Evolutionary conservation across 92 coral and sea anemone species (phyloP).

Genomic region (Parazoanthus atlanticus): DNA sequence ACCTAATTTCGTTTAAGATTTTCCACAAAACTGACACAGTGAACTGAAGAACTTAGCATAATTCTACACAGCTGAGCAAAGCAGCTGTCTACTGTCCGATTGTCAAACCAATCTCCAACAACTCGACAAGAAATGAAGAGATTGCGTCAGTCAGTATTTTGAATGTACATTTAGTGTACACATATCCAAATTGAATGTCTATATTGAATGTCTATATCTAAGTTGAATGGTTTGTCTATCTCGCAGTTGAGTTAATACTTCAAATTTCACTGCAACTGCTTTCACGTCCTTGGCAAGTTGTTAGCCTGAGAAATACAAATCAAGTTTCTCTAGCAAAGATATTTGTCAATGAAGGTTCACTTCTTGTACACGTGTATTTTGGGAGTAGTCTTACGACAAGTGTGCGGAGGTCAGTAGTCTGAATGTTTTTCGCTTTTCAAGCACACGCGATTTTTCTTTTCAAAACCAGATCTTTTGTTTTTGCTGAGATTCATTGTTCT

Average conservation of each 20-base stretch:
- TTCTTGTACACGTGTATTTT: background rate
- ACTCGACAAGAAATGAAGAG: background rate
- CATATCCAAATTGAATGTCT: background rate
- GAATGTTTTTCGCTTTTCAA: no score
- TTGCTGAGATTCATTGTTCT: no score
- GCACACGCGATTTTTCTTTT: no score
- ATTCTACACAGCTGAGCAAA: slow-evolving; percentile 9
- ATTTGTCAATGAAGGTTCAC: background rate
- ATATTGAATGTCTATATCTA: no score
- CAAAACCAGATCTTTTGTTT: no score
- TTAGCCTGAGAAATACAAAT: background rate
- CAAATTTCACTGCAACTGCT: background rate
- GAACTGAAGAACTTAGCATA: background rate
- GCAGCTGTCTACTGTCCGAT: background rate
- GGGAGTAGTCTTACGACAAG: background rate
- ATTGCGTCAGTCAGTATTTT: background rate
- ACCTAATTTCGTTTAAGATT: no score
- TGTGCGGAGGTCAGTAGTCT: background rate
- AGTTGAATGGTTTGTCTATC: slow-evolving; percentile 4
- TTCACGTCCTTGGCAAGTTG: background rate
- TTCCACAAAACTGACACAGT: no score
- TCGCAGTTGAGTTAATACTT: background rate
- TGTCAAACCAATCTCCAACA: background rate
- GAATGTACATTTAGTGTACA: background rate
- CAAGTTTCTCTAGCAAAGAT: background rate